These are phyloP conservation scores for Indri indri DNA, from an alignment of 2,113 vertebrate genomes.

Conservation along the genomic window DNA sequence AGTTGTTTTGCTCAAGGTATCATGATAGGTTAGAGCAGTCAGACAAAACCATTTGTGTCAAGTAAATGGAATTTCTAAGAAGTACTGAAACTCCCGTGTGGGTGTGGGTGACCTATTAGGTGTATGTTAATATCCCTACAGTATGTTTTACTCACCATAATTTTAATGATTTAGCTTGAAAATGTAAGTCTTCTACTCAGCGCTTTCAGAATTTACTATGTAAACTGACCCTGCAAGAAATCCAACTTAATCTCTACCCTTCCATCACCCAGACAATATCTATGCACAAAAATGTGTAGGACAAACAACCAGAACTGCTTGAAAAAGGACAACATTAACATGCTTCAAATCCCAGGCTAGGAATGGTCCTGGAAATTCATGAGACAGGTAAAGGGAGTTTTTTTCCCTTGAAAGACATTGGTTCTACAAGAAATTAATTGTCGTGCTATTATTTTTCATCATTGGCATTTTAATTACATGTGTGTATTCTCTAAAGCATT, in stretches of 20 bases:
- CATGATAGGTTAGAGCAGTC: constrained; percentile 47
- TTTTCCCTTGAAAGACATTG: not conserved
- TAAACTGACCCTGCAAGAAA: not conserved
- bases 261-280: not conserved
- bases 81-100: constrained; percentile 20
- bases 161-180: constrained; percentile 49
- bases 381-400: not conserved
- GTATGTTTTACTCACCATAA: not conserved
- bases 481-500: not conserved
- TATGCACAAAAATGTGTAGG: not conserved
- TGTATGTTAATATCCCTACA: not conserved
- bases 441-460: not conserved
- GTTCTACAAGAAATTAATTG: not conserved
- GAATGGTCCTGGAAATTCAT: not conserved
- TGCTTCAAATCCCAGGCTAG: not conserved
- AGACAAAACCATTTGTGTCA: constrained; percentile 58
- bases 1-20: constrained; percentile 64
- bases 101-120: constrained; percentile 11
- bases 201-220: not conserved
- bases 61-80: constrained; percentile 63
- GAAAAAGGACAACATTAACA: not conserved
- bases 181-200: constrained; percentile 2
- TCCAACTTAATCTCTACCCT: not conserved
- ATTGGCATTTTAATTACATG: constrained; percentile 28
- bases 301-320: not conserved